These are phyloP conservation scores for Oceanites oceanicus DNA, from an alignment of 2,113 vertebrate genomes.

Conservation along the genomic window DNA sequence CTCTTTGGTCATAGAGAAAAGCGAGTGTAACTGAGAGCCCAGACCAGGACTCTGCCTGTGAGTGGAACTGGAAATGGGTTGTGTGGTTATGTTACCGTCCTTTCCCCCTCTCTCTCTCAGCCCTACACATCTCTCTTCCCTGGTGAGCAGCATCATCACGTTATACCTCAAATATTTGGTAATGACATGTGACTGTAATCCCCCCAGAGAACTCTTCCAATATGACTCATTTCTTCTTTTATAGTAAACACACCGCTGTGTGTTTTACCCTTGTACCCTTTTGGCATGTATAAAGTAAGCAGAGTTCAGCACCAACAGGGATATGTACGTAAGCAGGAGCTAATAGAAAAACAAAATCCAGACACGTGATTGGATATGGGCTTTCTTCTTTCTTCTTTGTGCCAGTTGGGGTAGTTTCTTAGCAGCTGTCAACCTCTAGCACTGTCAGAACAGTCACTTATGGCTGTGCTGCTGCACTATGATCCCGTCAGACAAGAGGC, in stretches of 20 bases:
- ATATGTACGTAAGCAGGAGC: neutral
- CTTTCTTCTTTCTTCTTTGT: neutral
- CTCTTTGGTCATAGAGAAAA: neutral
- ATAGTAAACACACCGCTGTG: neutral
- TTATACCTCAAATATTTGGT: neutral
- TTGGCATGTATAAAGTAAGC: neutral
- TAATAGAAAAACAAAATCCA: neutral
- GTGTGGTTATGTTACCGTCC: neutral
- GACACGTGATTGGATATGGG: neutral
- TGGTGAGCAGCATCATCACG: neutral
- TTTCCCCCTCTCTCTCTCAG: neutral
- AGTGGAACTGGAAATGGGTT: neutral
- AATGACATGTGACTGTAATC: neutral
- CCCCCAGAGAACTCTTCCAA: neutral
- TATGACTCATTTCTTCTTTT: neutral
- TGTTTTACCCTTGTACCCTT: neutral
- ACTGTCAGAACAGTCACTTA: neutral
- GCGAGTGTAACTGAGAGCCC: neutral
- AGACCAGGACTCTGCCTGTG: neutral
- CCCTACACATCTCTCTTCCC: neutral
- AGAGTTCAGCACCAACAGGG: neutral
- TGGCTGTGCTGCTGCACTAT: neutral
- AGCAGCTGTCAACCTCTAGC: neutral
- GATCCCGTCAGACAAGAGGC: neutral
- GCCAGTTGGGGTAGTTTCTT: neutral